Percentiles rank a stretch among this genome's conserved stretches.
These are phyloP conservation scores for Parambassis ranga DNA, from an alignment of 2,797 vertebrate species.

Conservation along the genomic window DNA sequence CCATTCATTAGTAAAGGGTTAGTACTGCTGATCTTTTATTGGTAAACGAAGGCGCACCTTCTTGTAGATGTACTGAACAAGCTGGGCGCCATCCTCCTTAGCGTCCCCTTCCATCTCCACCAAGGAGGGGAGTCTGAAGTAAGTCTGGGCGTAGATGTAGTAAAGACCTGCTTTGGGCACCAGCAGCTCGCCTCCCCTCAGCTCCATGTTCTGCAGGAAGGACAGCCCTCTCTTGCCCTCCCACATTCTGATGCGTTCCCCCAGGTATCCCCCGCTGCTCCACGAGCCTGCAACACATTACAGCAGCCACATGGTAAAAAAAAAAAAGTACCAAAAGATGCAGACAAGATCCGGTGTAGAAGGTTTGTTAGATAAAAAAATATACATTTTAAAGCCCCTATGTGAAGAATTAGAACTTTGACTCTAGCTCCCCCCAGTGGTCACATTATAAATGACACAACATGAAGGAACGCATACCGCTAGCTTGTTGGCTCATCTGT, in stretches of 20 bases:
- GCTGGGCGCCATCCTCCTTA: conserved; percentile 80
- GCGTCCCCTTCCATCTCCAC: conserved; percentile 64
- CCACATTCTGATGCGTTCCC: conserved; percentile 89
- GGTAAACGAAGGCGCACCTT: conserved; percentile 65
- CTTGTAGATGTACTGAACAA: conserved; percentile 95
- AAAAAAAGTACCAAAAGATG: neutral
- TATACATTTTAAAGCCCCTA: too few relatives aligned
- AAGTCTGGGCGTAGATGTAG: conserved; percentile 95
- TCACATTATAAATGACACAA: neutral
- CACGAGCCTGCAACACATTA: conserved; percentile 57
- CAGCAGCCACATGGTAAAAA: neutral
- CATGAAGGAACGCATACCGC: neutral
- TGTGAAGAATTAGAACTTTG: neutral
- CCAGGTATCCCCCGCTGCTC: conserved; percentile 71
- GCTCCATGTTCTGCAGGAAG: conserved; percentile 87
- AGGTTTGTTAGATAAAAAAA: too few relatives aligned
- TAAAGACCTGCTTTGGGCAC: conserved; percentile 87
- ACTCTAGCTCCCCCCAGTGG: conserved; percentile 17
- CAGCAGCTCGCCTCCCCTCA: conserved; percentile 89
- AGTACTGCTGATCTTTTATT: too few relatives aligned
- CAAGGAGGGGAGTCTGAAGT: conserved; percentile 86
- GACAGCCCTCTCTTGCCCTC: conserved; percentile 87
- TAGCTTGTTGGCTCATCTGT: neutral
- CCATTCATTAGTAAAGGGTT: neutral
- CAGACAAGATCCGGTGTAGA: neutral